Base-by-base conservation (phyloP, 2,888 invertebrate species). In the Gisinianus flammeolus region DNA sequence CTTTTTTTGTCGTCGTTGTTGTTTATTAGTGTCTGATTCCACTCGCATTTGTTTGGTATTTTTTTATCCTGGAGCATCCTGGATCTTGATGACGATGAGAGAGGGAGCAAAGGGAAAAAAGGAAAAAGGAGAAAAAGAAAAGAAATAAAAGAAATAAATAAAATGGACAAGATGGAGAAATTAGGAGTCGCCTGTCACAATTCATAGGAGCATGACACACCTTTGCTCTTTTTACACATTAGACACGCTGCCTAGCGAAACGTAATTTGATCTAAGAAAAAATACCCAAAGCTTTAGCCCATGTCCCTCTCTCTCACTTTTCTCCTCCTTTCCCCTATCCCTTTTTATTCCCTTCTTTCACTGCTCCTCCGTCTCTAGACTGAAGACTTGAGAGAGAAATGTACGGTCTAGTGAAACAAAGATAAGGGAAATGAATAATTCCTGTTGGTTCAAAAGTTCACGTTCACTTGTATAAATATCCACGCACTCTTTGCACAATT, bases 211-310 rank as follows among this genome's bases (percentile, higher is more conserved):
- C 73, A 31, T 67, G 75, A 77, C 80, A 80, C 78, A 77, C 80
- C 77, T 79, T 80, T 77, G 77, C 79, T 77, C 67, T 77, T 79
- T 74, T 68, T 35, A 19, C 71, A 44, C 73, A 79, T 79, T 80
- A 79, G 77, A 77, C 79, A 77, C 77, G 72, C 74, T 76, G 75
- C 71, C 74, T 44, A 16, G 44, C 44, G 44, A 44, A 56, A 30
- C 24, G 62, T 35, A 73, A 31, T 58, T 30, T 73, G 62, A 58
- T 54, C 30, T 24, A n/a, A 22, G 64, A 64, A 58, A 58, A 35
- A n/a, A n/a, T n/a, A n/a, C n/a, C n/a, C 19, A 44, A 44, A 12
- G 19, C 19, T 44, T 19, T 44, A 19, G 2, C 44, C 6, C 44
- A 44, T 44, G 44, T 44, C 44, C 8, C 44, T 16, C 44, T 16